These are phyloP conservation scores for Protaetia brevitarsis DNA, from an alignment of 1,140 invertebrate species.

Conservation along the genomic window DNA sequence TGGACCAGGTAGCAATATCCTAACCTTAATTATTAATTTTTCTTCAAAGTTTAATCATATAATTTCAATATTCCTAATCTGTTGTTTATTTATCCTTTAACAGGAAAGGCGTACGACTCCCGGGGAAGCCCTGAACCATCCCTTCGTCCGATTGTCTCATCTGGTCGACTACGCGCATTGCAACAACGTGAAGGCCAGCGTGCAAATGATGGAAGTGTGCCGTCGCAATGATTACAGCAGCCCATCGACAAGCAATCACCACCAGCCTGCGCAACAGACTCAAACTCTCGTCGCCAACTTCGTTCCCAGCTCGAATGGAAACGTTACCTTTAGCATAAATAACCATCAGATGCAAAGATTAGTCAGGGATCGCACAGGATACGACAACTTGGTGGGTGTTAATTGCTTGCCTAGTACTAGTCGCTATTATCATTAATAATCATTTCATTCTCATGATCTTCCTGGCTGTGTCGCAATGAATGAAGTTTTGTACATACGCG, in stretches of 20 bases:
- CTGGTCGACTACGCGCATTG: conserved; percentile 95
- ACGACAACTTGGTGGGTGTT: conserved; percentile 59
- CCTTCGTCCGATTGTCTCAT: conserved; percentile 90
- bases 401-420: background rate
- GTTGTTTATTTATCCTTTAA: too few species aligned
- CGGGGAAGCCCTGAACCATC: conserved; percentile 91
- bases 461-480: too few species aligned
- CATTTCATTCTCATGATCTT: too few species aligned
- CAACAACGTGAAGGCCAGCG: conserved; percentile 91
- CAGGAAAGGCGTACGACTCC: conserved; percentile 91
- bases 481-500: too few species aligned
- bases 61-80: conserved; percentile 18
- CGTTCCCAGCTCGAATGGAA: conserved; percentile 74
- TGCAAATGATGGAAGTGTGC: conserved; percentile 93
- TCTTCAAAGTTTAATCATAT: background rate
- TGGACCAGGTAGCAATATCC: conserved; percentile 81
- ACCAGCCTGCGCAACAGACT: conserved; percentile 61
- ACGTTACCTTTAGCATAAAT: conserved; percentile 86
- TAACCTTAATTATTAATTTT: background rate
- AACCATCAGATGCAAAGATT: conserved; percentile 72
- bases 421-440: too few species aligned
- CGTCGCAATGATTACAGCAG: conserved; percentile 63
- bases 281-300: conserved; percentile 65
- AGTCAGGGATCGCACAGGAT: conserved; percentile 62
- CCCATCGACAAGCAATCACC: conserved; percentile 53